phyloP scores from a whole-genome alignment of 2,888 invertebrate genomes.

The Synanthedon andrenaeformis region DNA sequence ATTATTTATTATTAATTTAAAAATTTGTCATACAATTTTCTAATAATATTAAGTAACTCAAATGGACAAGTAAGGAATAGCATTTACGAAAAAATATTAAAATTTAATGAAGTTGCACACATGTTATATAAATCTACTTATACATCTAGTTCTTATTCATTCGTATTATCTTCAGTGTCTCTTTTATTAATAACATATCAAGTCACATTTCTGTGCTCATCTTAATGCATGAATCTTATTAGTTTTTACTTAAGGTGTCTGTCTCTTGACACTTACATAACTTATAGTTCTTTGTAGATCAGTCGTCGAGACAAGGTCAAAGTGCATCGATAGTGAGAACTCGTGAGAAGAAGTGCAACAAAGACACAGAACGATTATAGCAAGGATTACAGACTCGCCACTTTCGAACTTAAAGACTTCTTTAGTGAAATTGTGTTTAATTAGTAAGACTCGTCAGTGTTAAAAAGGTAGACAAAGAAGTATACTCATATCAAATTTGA shows the following conservation, averaged over 20 bases:
- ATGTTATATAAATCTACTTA: no score
- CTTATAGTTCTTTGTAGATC: conserved; percentile 6
- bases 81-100: no score
- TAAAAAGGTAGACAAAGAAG: background rate
- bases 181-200: no score
- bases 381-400: conserved; percentile 8
- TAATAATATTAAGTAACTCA: no score
- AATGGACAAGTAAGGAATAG: no score
- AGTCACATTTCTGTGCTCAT: no score
- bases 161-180: no score
- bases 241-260: background rate
- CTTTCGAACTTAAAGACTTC: conserved; percentile 11
- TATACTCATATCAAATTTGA: background rate
- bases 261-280: conserved; percentile 9
- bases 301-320: conserved; percentile 19
- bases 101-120: no score
- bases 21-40: no score
- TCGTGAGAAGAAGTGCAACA: conserved; percentile 15
- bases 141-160: no score
- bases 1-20: no score
- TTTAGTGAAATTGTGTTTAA: background rate
- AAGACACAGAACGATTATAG: conserved; percentile 3
- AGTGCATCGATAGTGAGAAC: conserved; percentile 26
- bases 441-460: background rate
- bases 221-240: no score